Evolutionary conservation across 2,113 vertebrate genomes (phyloP).

Genomic region (Ptyas mucosa): DNA sequence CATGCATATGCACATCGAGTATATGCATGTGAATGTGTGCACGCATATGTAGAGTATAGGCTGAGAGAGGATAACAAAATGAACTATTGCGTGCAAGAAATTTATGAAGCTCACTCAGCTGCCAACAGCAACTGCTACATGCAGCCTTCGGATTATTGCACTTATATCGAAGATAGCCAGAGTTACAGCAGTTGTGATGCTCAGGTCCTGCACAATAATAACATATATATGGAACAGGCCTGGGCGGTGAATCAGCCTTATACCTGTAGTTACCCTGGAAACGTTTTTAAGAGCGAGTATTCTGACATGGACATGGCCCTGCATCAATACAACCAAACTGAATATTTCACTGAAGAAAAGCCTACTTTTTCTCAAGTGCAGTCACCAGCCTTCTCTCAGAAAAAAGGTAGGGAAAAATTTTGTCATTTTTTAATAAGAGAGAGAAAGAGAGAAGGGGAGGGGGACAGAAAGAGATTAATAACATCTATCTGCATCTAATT

Average conservation of each 20-base stretch:
- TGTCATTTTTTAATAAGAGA: constrained; percentile 46
- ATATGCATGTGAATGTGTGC: constrained; percentile 58
- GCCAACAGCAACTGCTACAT: constrained; percentile 74
- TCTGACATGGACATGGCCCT: constrained; percentile 88
- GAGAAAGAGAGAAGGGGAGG: background rate
- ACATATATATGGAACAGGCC: constrained; percentile 90
- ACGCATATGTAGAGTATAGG: constrained; percentile 69
- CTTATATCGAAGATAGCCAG: constrained; percentile 82
- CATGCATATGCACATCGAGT: constrained; percentile 67
- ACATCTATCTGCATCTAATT: constrained; percentile 29
- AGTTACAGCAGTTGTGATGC: constrained; percentile 79
- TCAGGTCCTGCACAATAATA: constrained; percentile 83
- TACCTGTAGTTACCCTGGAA: constrained; percentile 82
- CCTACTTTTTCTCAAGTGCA: constrained; percentile 85
- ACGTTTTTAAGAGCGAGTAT: constrained; percentile 85
- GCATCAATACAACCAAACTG: constrained; percentile 84
- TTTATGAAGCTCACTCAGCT: constrained; percentile 83
- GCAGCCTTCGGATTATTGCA: constrained; percentile 82
- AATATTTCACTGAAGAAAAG: constrained; percentile 86
- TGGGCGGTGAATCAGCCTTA: constrained; percentile 86
- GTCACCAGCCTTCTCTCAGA: constrained; percentile 83
- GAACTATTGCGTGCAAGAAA: constrained; percentile 90
- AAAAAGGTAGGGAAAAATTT: constrained; percentile 86
- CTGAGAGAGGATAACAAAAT: constrained; percentile 73
- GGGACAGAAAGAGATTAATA: background rate